Conservation (phyloP, 2,888 invertebrate species). For the Mermis nigrescens region DNA sequence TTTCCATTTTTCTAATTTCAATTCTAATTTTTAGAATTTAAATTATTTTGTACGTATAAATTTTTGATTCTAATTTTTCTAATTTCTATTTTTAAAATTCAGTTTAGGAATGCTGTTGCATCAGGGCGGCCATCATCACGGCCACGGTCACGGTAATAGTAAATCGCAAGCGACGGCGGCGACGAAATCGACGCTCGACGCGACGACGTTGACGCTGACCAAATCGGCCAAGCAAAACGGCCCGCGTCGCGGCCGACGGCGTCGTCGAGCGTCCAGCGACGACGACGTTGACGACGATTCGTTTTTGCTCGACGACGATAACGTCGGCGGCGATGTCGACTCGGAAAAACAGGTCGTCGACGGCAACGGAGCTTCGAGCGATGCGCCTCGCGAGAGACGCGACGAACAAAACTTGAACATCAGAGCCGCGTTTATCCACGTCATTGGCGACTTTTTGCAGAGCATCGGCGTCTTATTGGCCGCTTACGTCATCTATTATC, state of each 20-base stretch:
- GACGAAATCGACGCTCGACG: neutral
- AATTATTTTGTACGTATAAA: too few relatives aligned
- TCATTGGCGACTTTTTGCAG: slow-evolving; percentile 79
- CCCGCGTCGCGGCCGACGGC: too few relatives aligned
- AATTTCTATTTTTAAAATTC: slow-evolving; percentile 14
- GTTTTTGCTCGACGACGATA: neutral
- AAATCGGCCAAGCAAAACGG: too few relatives aligned
- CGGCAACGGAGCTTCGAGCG: neutral
- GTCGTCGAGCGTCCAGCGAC: too few relatives aligned
- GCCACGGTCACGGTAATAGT: slow-evolving; percentile 40
- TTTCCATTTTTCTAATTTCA: too few relatives aligned
- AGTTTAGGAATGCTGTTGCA: slow-evolving; percentile 85
- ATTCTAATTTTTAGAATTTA: too few relatives aligned
- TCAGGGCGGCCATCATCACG: slow-evolving; percentile 53
- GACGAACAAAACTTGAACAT: slow-evolving; percentile 40
- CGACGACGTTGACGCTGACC: neutral
- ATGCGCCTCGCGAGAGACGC: neutral
- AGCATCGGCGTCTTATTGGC: slow-evolving; percentile 81
- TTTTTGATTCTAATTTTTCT: neutral
- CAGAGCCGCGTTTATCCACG: slow-evolving; percentile 84
- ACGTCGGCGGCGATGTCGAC: neutral
- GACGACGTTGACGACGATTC: neutral
- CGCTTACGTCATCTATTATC: slow-evolving; percentile 69
- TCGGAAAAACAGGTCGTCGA: neutral
- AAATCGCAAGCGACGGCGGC: neutral